Evolutionary conservation across 35 echinoderm and acorn worm species (phyloP).

Genomic region (Ophiothrix spiculata): DNA sequence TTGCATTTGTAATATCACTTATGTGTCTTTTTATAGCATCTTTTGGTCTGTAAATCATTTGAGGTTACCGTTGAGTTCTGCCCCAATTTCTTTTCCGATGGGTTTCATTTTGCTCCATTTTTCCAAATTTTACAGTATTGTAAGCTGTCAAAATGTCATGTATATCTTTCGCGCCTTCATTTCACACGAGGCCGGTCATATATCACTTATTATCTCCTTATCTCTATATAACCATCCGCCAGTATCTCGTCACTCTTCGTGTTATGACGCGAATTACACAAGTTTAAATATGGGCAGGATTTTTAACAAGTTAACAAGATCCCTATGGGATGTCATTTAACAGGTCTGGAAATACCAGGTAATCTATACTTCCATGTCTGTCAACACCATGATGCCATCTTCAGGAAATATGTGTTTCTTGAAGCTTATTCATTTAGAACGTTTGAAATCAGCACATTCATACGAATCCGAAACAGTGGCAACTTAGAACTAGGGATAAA

Average conservation of each 20-base stretch:
- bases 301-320: background rate
- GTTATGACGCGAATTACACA: background rate
- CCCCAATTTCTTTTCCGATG: too few relatives aligned
- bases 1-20: too few relatives aligned
- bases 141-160: too few relatives aligned
- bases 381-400: background rate
- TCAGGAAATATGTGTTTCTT: background rate
- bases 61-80: too few relatives aligned
- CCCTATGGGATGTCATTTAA: background rate
- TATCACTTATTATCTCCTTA: conserved; percentile 10
- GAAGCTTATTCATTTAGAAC: background rate
- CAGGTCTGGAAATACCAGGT: background rate
- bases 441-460: too few relatives aligned
- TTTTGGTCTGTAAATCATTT: too few relatives aligned
- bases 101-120: too few relatives aligned
- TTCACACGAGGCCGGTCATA: background rate
- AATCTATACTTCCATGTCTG: background rate
- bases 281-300: background rate
- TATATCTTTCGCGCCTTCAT: background rate
- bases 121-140: too few relatives aligned
- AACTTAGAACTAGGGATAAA: too few relatives aligned
- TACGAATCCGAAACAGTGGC: too few relatives aligned
- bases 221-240: conserved; percentile 9
- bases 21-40: too few relatives aligned
- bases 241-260: background rate